Evolutionary conservation across 2,888 invertebrate genomes (phyloP).

Genomic region (Ptilodon capucinus): DNA sequence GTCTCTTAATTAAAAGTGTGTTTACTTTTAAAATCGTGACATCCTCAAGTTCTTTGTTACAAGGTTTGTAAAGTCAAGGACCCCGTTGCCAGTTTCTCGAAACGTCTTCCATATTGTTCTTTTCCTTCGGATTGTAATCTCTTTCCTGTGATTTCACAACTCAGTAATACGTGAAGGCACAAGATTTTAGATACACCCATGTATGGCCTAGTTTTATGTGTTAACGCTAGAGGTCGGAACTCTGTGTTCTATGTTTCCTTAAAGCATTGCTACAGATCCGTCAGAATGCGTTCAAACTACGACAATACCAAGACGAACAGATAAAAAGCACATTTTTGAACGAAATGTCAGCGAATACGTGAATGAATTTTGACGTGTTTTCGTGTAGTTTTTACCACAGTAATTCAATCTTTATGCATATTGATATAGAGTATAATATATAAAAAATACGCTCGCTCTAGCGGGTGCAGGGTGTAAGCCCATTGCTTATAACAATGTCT

Average conservation of each 20-base stretch:
- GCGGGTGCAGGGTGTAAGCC: too few relatives aligned
- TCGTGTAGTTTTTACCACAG: too few relatives aligned
- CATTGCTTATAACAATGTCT: too few relatives aligned
- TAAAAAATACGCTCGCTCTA: too few relatives aligned
- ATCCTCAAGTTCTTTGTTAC: slow-evolving; percentile 35
- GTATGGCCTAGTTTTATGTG: slow-evolving; percentile 28
- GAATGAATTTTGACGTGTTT: too few relatives aligned
- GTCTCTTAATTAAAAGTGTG: slow-evolving; percentile 12
- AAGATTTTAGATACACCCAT: slow-evolving; percentile 26
- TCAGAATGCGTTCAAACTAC: too few relatives aligned
- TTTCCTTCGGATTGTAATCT: slow-evolving; percentile 54
- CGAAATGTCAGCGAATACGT: too few relatives aligned
- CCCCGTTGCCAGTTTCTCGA: slow-evolving; percentile 58
- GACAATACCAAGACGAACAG: too few relatives aligned
- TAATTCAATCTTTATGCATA: too few relatives aligned
- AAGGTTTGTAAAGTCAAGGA: slow-evolving; percentile 71
- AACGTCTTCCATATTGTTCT: slow-evolving; percentile 58
- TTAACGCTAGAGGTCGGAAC: slow-evolving; percentile 20
- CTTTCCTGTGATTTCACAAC: slow-evolving; percentile 44
- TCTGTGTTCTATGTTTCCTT: slow-evolving; percentile 21
- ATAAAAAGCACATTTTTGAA: too few relatives aligned
- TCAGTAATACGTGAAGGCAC: slow-evolving; percentile 23
- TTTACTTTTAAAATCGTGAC: not conserved
- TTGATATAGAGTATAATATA: too few relatives aligned
- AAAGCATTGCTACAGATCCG: too few relatives aligned